Conservation (phyloP, 2,113 vertebrate genomes). For the Lycaon pictus region DNA sequence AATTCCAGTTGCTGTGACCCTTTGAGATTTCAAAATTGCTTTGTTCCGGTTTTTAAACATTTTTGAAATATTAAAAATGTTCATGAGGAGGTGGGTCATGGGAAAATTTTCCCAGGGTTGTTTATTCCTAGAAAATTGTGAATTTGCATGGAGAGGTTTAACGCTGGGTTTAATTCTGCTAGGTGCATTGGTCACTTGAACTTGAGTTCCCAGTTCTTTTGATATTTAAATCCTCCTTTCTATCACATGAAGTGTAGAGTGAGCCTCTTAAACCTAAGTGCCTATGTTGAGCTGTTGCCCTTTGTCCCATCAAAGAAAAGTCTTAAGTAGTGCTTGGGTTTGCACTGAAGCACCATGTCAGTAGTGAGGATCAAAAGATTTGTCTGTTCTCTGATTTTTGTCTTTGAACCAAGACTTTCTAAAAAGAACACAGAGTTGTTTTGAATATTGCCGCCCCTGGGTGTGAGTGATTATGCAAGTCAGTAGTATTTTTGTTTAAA, state of each 20-base stretch:
- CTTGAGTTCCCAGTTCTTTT: slow-evolving; percentile 58
- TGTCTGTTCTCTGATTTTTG: slow-evolving; percentile 66
- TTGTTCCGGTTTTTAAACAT: slow-evolving; percentile 71
- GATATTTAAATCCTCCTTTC: slow-evolving; percentile 58
- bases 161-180: slow-evolving; percentile 49
- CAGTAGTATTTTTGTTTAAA: slow-evolving; percentile 34
- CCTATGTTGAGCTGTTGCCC: background rate
- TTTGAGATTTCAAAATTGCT: slow-evolving; percentile 76
- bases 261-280: slow-evolving; percentile 40
- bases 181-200: slow-evolving; percentile 62
- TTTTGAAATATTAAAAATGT: slow-evolving; percentile 80
- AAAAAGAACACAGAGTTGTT: slow-evolving; percentile 76
- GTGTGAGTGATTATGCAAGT: slow-evolving; percentile 73
- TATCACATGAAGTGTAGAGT: background rate
- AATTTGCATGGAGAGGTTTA: slow-evolving; percentile 48
- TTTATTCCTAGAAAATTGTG: slow-evolving; percentile 62
- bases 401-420: slow-evolving; percentile 80
- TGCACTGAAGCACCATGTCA: slow-evolving; percentile 35
- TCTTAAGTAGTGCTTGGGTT: slow-evolving; percentile 48
- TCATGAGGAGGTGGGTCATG: slow-evolving; percentile 59
- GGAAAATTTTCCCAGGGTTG: slow-evolving; percentile 66
- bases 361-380: slow-evolving; percentile 71
- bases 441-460: slow-evolving; percentile 78
- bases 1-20: slow-evolving; percentile 75
- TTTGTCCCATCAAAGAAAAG: slow-evolving; percentile 66